Evolutionary conservation across 1,140 invertebrate genomes (phyloP).

Genomic region (Colletes gigas): DNA sequence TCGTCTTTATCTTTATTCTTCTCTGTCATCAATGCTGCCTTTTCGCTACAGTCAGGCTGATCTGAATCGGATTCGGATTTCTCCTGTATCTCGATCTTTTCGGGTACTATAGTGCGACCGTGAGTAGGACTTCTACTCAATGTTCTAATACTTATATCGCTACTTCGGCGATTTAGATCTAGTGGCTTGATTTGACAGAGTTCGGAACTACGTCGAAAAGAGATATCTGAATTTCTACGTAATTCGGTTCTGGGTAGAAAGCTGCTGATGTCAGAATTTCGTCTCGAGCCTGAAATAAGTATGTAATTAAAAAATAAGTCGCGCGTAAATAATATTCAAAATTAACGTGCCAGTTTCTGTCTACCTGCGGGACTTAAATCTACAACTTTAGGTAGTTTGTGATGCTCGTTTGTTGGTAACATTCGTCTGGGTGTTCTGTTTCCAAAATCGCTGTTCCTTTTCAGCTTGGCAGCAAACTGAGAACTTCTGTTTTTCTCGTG

Average conservation of each 20-base stretch:
- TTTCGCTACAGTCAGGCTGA: slow-evolving; percentile 75
- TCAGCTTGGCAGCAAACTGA: slow-evolving; percentile 75
- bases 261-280: slow-evolving; percentile 73
- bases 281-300: slow-evolving; percentile 62
- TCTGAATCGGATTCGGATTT: slow-evolving; percentile 77
- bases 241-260: slow-evolving; percentile 64
- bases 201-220: slow-evolving; percentile 72
- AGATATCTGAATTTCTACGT: slow-evolving; percentile 73
- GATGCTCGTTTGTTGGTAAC: slow-evolving; percentile 59
- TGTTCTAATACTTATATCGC: slow-evolving; percentile 74
- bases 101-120: slow-evolving; percentile 55
- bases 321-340: not conserved
- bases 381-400: slow-evolving; percentile 69
- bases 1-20: slow-evolving; percentile 67
- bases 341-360: not conserved
- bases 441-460: slow-evolving; percentile 77
- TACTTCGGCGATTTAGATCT: slow-evolving; percentile 72
- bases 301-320: not conserved
- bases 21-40: slow-evolving; percentile 73
- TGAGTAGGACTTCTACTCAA: slow-evolving; percentile 75
- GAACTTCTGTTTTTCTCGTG: slow-evolving; percentile 76
- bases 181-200: slow-evolving; percentile 70
- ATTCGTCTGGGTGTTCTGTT: slow-evolving; percentile 73
- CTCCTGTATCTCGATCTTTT: slow-evolving; percentile 70
- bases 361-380: slow-evolving; percentile 74